Percentiles rank a stretch among this genome's conserved stretches.
These are phyloP conservation scores for Alloscopus bannaensis DNA, from an alignment of 2,888 invertebrate genomes.

Conservation along the genomic window DNA sequence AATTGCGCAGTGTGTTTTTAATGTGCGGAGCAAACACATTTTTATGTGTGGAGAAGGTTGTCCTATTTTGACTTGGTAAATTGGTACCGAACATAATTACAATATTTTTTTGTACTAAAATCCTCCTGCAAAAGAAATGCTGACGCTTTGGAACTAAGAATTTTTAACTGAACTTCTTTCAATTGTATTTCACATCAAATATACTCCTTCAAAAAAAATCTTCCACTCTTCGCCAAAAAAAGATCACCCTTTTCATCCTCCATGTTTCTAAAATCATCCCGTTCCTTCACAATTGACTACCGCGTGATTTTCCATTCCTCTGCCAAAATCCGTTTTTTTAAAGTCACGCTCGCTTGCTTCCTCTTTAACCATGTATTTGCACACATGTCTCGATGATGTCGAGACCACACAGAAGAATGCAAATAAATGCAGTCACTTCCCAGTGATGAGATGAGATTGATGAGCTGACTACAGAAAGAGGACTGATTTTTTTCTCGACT, in stretches of 20 bases:
- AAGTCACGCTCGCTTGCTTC: constrained; percentile 50
- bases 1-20: constrained; percentile 51
- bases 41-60: constrained; percentile 27
- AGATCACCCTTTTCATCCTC: too few relatives aligned
- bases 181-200: too few relatives aligned
- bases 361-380: constrained; percentile 41
- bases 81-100: not conserved
- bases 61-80: constrained; percentile 27
- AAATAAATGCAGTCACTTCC: constrained; percentile 28
- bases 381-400: too few relatives aligned
- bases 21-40: constrained; percentile 6
- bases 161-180: too few relatives aligned
- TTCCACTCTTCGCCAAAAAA: too few relatives aligned
- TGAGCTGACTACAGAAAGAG: constrained; percentile 58
- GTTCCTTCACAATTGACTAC: too few relatives aligned
- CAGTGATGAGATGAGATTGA: constrained; percentile 58
- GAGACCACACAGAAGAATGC: constrained; percentile 9
- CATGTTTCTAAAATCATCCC: too few relatives aligned
- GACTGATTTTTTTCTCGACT: constrained; percentile 38
- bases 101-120: too few relatives aligned
- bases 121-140: too few relatives aligned
- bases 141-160: too few relatives aligned
- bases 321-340: not conserved
- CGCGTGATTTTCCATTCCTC: not conserved
- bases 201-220: too few relatives aligned